Conservation (phyloP, 2,797 vertebrate genomes). For the Pelobates cultripes region DNA sequence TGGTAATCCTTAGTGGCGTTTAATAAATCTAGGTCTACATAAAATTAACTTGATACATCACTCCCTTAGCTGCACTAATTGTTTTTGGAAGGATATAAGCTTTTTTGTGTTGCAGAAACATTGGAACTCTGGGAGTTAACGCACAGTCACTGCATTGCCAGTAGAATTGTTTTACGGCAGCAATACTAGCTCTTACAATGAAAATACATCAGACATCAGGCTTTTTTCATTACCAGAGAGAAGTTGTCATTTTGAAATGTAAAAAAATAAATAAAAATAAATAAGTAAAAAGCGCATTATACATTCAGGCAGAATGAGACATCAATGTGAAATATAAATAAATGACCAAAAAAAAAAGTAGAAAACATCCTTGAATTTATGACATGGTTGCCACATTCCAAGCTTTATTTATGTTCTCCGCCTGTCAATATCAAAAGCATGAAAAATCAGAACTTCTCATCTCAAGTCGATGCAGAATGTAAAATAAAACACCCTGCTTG, state of each 20-base stretch:
- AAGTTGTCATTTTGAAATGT: slow-evolving; percentile 36
- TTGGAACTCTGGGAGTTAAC: slow-evolving; percentile 1
- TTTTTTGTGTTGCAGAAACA: neutral
- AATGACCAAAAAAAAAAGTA: slow-evolving; percentile 37
- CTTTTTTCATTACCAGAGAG: slow-evolving; percentile 29
- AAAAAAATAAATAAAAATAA: slow-evolving; percentile 45
- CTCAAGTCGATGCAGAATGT: slow-evolving; percentile 37
- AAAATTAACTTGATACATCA: slow-evolving; percentile 12
- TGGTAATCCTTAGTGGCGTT: neutral
- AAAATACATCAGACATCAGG: slow-evolving; percentile 11
- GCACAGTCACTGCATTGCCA: neutral
- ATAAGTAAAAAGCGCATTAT: slow-evolving; percentile 48
- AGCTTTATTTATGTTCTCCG: slow-evolving; percentile 48
- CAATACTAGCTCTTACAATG: slow-evolving; percentile 14
- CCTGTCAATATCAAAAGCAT: slow-evolving; percentile 56
- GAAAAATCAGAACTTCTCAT: slow-evolving; percentile 37
- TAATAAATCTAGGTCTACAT: slow-evolving; percentile 12
- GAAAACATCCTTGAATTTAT: slow-evolving; percentile 56
- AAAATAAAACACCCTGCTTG: slow-evolving; percentile 44
- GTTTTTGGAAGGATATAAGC: neutral
- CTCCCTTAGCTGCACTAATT: slow-evolving; percentile 1
- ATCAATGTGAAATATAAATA: slow-evolving; percentile 52
- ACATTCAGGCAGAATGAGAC: slow-evolving; percentile 49
- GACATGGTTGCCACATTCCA: slow-evolving; percentile 45
- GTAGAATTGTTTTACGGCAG: slow-evolving; percentile 18